Evolutionary conservation across 37 sponge, comb jelly and placozoan species (phyloP).

Genomic region (Bolinopsis microptera): DNA sequence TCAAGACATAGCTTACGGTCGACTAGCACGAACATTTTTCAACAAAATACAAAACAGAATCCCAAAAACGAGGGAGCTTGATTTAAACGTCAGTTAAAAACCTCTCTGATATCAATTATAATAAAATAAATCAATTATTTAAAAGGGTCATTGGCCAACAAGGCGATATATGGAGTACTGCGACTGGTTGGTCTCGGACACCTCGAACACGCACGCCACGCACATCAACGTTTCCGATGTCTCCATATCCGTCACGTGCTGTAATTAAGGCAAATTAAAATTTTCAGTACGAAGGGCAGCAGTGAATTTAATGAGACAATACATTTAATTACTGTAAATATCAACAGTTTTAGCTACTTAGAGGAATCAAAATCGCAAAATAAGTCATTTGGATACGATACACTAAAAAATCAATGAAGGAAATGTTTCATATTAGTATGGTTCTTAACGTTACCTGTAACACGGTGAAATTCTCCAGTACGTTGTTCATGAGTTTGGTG

Average conservation of each 20-base stretch:
- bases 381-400: too few species aligned
- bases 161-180: conserved; percentile 82
- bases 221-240: conserved; percentile 91
- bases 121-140: conserved; percentile 29
- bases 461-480: conserved; percentile 96
- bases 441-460: conserved; percentile 75
- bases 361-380: too few species aligned
- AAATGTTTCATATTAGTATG: too few species aligned
- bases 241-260: conserved; percentile 92
- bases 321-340: too few species aligned
- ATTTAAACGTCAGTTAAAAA: conserved; percentile 30
- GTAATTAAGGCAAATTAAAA: background rate
- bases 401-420: too few species aligned
- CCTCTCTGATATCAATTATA: conserved; percentile 28
- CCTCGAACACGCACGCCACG: conserved; percentile 96
- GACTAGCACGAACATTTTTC: background rate
- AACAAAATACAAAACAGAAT: conserved; percentile 29
- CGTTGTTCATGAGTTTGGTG: conserved; percentile 95
- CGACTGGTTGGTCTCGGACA: conserved; percentile 79
- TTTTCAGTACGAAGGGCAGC: too few species aligned
- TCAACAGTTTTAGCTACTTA: too few species aligned
- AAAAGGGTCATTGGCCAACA: conserved; percentile 56
- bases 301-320: too few species aligned
- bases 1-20: background rate
- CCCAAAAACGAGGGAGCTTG: background rate